Evolutionary conservation across 2,888 invertebrate genomes (phyloP).

Genomic region (Hetaerina titia): DNA sequence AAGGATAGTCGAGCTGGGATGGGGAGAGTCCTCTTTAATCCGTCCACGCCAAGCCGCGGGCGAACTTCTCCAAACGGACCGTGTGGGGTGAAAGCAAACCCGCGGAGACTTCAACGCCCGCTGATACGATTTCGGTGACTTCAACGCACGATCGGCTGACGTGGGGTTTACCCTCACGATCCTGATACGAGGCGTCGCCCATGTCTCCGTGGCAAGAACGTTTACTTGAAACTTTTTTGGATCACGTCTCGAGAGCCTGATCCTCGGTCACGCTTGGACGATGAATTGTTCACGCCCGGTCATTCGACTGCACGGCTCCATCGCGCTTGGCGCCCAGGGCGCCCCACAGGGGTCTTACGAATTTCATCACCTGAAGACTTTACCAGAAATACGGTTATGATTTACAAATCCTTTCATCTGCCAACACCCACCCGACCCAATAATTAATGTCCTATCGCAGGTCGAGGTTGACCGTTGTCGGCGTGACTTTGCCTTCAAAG

Average conservation of each 20-base stretch:
- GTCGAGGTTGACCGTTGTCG: not conserved
- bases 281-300: not conserved
- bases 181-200: not conserved
- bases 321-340: not conserved
- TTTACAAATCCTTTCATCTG: not conserved
- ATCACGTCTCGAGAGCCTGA: not conserved
- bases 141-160: not conserved
- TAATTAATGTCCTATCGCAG: not conserved
- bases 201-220: not conserved
- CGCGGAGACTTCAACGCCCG: not conserved
- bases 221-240: not conserved
- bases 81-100: not conserved
- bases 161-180: not conserved
- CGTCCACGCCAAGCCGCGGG: not conserved
- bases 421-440: slow-evolving; percentile 21
- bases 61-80: not conserved
- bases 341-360: not conserved
- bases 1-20: not conserved
- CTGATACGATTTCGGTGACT: not conserved
- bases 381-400: not conserved
- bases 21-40: not conserved
- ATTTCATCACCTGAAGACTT: not conserved
- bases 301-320: not conserved
- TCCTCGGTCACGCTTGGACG: not conserved
- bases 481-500: slow-evolving; percentile 2